These are phyloP conservation scores for Drosophila neonasuta DNA, from an alignment of 2,888 invertebrate species.

Conservation along the genomic window DNA sequence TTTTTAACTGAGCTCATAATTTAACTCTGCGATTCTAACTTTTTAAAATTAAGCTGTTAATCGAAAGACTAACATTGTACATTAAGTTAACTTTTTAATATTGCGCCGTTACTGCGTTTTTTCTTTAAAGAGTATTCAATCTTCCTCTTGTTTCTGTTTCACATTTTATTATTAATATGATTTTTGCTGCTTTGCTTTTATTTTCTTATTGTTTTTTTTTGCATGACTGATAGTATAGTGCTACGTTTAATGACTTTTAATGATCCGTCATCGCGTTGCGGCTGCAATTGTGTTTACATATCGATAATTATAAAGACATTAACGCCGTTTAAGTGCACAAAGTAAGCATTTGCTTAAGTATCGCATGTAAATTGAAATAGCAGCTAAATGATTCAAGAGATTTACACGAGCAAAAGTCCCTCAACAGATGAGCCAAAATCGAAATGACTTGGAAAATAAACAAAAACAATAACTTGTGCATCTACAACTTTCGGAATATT, in stretches of 20 bases:
- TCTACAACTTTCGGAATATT: not conserved
- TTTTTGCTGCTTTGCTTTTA: not conserved
- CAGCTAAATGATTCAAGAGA: constrained; percentile 27
- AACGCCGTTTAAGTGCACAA: constrained; percentile 40
- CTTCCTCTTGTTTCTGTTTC: not conserved
- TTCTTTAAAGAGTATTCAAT: not conserved
- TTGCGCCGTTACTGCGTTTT: not conserved
- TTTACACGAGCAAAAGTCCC: not conserved
- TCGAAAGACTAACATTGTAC: too few relatives aligned
- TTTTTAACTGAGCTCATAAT: too few relatives aligned
- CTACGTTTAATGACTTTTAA: constrained; percentile 47
- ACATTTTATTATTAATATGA: constrained; percentile 1
- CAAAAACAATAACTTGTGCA: not conserved
- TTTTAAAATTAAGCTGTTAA: too few relatives aligned
- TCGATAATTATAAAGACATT: constrained; percentile 66
- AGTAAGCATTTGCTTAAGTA: constrained; percentile 19
- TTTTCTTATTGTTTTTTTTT: constrained; percentile 3
- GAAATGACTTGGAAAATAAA: not conserved
- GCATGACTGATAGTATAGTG: constrained; percentile 37
- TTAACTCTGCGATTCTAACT: too few relatives aligned
- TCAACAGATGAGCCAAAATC: not conserved
- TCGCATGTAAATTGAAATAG: constrained; percentile 28
- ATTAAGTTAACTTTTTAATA: too few relatives aligned
- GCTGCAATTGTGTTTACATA: constrained; percentile 45
- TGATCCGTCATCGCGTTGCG: constrained; percentile 32